Evolutionary conservation across 2,113 vertebrate species (phyloP).

Genomic region (Montifringilla adamsi): DNA sequence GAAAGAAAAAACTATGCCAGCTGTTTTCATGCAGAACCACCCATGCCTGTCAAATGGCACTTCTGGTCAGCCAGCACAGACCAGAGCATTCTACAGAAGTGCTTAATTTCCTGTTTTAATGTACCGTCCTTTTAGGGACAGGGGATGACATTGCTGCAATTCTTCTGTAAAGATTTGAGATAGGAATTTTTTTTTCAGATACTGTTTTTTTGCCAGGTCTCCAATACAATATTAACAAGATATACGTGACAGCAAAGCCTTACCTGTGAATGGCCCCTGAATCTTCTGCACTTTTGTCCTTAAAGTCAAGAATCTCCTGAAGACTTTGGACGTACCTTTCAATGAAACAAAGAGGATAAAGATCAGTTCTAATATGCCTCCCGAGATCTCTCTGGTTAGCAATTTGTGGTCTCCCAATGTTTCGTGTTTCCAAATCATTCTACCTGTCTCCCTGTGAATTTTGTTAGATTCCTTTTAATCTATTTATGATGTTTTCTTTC

Average conservation of each 20-base stretch:
- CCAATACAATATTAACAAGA: neutral
- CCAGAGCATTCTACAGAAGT: neutral
- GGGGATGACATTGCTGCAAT: neutral
- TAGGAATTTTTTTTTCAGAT: neutral
- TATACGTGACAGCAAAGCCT: slow-evolving; percentile 33
- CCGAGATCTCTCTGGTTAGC: neutral
- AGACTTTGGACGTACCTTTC: slow-evolving; percentile 93
- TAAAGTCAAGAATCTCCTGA: slow-evolving; percentile 92
- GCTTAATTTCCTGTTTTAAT: neutral
- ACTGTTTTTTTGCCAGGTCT: neutral
- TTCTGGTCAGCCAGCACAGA: neutral
- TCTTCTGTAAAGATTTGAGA: neutral
- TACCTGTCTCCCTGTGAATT: neutral
- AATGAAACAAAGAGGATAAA: slow-evolving; percentile 31
- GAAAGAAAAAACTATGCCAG: neutral
- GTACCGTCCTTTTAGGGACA: neutral
- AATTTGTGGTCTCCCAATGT: neutral
- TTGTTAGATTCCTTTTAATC: neutral
- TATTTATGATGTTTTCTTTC: neutral
- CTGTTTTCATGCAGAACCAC: neutral
- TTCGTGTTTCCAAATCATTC: neutral
- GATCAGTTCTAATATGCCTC: neutral
- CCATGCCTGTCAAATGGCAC: neutral
- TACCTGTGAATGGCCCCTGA: slow-evolving; percentile 82
- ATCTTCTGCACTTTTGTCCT: slow-evolving; percentile 86